Percentiles rank a stretch among this genome's conserved stretches.
phyloP scores from a whole-genome alignment of 2,113 vertebrate genomes.

The Prolemur simus region DNA sequence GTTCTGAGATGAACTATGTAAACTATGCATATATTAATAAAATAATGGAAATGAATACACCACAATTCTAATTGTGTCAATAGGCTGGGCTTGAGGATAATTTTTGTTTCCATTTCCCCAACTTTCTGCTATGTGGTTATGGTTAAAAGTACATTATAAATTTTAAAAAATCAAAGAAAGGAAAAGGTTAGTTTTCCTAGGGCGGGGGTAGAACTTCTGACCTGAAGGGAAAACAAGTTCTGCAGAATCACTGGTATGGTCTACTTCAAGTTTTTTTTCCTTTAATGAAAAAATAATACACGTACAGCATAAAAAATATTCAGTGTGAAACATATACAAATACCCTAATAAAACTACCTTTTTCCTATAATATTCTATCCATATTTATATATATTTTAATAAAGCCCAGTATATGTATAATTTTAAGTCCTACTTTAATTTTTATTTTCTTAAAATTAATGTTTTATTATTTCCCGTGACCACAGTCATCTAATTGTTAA shows the following conservation, averaged over 20 bases:
- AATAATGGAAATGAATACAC: rapidly evolving
- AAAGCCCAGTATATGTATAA: not conserved
- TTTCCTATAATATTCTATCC: not conserved
- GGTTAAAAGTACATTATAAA: not conserved
- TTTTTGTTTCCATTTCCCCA: not conserved
- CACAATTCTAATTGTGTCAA: not conserved
- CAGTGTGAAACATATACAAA: not conserved
- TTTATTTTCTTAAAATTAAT: not conserved
- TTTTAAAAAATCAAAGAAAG: not conserved
- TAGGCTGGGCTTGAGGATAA: not conserved
- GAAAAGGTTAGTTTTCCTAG: not conserved
- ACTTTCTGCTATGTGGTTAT: not conserved
- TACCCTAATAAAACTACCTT: not conserved
- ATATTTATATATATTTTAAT: not conserved
- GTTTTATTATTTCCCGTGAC: not conserved
- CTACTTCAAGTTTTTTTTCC: not conserved
- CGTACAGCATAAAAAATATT: not conserved
- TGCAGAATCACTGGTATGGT: not conserved
- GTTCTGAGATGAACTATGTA: not conserved
- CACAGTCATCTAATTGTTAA: not conserved
- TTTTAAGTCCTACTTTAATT: not conserved
- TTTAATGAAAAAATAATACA: not conserved
- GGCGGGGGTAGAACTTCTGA: not conserved
- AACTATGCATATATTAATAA: rapidly evolving
- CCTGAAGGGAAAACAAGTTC: not conserved